Evolutionary conservation across 23 tunicate species (phyloP), one percentile per base, ranked within the genome.

Genomic region (Ciona savignyi): DNA sequence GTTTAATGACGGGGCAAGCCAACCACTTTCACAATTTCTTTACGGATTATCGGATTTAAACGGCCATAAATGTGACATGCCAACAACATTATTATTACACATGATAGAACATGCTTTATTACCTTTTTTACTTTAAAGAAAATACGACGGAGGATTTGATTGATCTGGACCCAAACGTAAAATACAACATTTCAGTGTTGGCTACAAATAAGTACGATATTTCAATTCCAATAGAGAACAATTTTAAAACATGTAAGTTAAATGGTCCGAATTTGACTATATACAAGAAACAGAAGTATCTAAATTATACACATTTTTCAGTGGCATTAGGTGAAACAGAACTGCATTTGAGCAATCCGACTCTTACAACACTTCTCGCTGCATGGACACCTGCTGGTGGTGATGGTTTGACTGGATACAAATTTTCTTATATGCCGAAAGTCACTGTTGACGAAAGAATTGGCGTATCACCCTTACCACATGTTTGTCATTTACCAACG

Each of bases 311-410:
- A 42, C 56, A 42, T 42, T 42, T 42, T 6, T 42, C 56, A 85
- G 95, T 87, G 77, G 61, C 69, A 0, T 86, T 88, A 23, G 96
- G 96, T 65, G 64, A 77, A 60, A 82, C 87, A 21, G 30, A 1
- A 0, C 71, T 88, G 0, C 51, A 65, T 1, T 29, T 88, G 4
- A 35, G 56, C 25, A 73, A 82, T 51, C 79, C 87, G 30, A 88
- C 96, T 2, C 31, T 88, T 23, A 82, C 87, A 1, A 77, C 96
- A 27, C 6, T 88, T 20, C 70, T 60, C 24, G 87, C 84, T 2
- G 34, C 31, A 23, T 88, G 96, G 96, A 27, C 67, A 51, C 77
- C 76, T 2, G 96, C 96, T 3, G 84, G 84, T 2, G 87, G 96
- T 60, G 87, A 88, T 66, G 79, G 81, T 0, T 32, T 88, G 30